Evolutionary conservation across 2,888 invertebrate species (phyloP).

Genomic region (Cataglyphis livida): DNA sequence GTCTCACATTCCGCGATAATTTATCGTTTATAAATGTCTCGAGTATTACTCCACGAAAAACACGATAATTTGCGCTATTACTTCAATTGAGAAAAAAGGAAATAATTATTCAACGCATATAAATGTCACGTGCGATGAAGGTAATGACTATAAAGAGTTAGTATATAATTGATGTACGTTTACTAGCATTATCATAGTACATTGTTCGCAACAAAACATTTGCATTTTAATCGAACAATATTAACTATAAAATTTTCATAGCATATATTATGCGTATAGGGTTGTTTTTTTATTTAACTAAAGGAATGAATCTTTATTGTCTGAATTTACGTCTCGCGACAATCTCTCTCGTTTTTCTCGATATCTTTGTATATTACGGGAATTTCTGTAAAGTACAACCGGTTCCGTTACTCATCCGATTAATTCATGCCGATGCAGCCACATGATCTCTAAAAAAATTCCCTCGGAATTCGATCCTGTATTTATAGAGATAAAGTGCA

Average conservation of each 20-base stretch:
- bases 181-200: background rate
- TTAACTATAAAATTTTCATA: background rate
- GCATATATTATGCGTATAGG: too few species aligned
- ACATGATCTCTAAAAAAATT: slow-evolving; percentile 1
- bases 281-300: background rate
- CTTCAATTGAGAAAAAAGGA: background rate
- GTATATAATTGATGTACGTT: background rate
- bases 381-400: slow-evolving; percentile 33
- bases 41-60: slow-evolving; percentile 14
- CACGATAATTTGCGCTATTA: slow-evolving; percentile 30
- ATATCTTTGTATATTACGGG: background rate
- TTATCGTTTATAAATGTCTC: slow-evolving; percentile 45
- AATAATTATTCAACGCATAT: slow-evolving; percentile 25
- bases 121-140: slow-evolving; percentile 6
- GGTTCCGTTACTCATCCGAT: slow-evolving; percentile 47
- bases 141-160: background rate
- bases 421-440: slow-evolving; percentile 3
- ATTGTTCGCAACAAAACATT: background rate
- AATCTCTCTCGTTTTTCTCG: slow-evolving; percentile 4
- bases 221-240: background rate
- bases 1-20: slow-evolving; percentile 47
- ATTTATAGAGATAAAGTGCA: slow-evolving; percentile 18
- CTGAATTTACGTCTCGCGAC: slow-evolving; percentile 4
- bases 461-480: slow-evolving; percentile 35
- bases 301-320: background rate